A percentile compares a stretch with the other conserved stretches of the same genome.
phyloP scores from a whole-genome alignment of 1,140 invertebrate species.

The Macrostomum lignano region DNA sequence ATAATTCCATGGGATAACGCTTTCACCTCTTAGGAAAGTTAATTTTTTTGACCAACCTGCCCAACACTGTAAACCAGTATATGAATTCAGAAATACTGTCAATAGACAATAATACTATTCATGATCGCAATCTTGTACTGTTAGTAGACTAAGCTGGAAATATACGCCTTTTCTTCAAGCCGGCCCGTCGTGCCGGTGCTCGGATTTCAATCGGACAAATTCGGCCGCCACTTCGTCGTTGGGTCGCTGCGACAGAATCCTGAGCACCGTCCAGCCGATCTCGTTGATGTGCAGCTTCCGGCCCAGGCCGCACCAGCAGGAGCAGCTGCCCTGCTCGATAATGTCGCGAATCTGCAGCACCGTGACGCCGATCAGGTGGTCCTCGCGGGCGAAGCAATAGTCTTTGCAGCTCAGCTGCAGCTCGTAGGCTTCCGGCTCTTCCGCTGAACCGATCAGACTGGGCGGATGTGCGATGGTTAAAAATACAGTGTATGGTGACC shows the following conservation, averaged over 20 bases:
- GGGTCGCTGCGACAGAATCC: constrained; percentile 3
- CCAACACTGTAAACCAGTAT: too few relatives aligned
- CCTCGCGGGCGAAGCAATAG: constrained; percentile 87
- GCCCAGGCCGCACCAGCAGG: not conserved
- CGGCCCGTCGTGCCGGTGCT: not conserved
- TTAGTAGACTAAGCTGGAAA: too few relatives aligned
- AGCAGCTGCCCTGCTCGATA: constrained; percentile 1
- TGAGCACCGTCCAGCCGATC: constrained; percentile 4
- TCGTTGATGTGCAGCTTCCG: constrained; percentile 2
- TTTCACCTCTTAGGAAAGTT: too few relatives aligned
- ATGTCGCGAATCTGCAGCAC: constrained; percentile 83
- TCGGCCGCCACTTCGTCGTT: constrained; percentile 4
- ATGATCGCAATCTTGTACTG: too few relatives aligned
- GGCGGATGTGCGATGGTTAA: too few relatives aligned
- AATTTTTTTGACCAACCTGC: too few relatives aligned
- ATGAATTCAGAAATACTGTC: too few relatives aligned
- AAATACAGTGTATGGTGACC: too few relatives aligned
- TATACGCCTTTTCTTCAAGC: too few relatives aligned
- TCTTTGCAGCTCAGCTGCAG: constrained; percentile 92
- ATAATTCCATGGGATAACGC: too few relatives aligned
- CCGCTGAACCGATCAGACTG: constrained; percentile 87
- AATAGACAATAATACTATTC: too few relatives aligned
- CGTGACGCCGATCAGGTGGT: constrained; percentile 76
- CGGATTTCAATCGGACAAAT: constrained; percentile 5
- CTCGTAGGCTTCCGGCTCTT: constrained; percentile 68